Evolutionary conservation across 2,888 invertebrate genomes (phyloP), one percentile per base, ranked within the genome.

Genomic region (Drosophila greeni): DNA sequence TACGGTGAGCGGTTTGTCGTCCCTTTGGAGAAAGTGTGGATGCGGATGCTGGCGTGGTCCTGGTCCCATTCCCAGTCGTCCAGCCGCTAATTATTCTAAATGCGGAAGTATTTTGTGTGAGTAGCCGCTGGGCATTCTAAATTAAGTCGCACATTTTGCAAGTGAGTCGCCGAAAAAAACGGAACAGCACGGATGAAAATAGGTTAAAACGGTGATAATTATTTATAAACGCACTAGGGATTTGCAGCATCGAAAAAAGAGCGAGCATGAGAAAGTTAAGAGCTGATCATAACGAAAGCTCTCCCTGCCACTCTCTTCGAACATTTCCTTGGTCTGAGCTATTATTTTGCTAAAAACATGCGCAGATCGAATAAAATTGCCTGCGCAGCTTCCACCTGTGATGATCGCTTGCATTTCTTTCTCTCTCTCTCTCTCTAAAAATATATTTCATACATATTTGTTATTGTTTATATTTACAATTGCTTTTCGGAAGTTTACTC

Each of bases 171-270:
- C 14, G 49, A 42, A 42, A 42, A 49, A 49, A 52, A 24, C 62
- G 29, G 33, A 52, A 52, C 40, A 42, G 18, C 18, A 40, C 52
- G 14, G 33, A 70, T 53, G 64, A 54, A 70, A 70, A 70, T 81
- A 67, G 76, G 68, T 75, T 70, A 83, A 85, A 81, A 70, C 64
- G 67, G 72, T 82, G 83, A 75, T 78, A 85, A 85, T 81, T 81
- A 81, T 81, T 83, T 81, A 81, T 85, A 81, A 83, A 67, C 79
- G 81, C 74, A 79, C 83, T 81, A 75, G 84, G 82, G 83, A 83
- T 81, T 83, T 78, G 82, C 78, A 81, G 72, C 45, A 51, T 57
- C 49, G 29, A 18, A 14, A 11, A 20, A 18, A 40, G 39, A 64
- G 56, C 52, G n/a, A 31, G 14, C 18, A 9, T 33, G 45, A 60